phyloP scores from a whole-genome alignment of 2,113 vertebrate species.

The Aviceda subcristata region DNA sequence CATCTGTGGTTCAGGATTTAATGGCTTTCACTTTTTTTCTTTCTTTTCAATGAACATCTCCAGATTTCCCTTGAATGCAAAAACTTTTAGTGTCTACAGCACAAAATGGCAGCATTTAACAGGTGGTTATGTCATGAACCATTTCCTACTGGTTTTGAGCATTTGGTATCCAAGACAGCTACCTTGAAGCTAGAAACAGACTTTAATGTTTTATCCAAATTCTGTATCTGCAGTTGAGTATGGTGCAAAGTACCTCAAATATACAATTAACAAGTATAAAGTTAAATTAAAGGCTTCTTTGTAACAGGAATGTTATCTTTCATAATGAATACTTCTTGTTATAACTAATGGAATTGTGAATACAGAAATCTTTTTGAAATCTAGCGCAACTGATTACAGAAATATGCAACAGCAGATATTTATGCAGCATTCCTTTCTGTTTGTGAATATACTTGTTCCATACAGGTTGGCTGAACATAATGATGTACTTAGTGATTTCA shows the following conservation, averaged over 20 bases:
- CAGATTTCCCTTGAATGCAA: background rate
- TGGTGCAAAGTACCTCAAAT: background rate
- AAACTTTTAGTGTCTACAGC: background rate
- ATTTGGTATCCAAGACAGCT: background rate
- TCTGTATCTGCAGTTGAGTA: background rate
- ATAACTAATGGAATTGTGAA: background rate
- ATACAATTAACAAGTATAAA: background rate
- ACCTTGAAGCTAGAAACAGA: background rate
- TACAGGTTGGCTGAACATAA: background rate
- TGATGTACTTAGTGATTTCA: background rate
- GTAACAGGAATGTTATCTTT: background rate
- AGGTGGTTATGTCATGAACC: background rate
- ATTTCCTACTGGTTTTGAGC: background rate
- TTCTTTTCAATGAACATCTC: background rate
- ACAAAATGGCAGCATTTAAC: background rate
- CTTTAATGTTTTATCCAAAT: background rate
- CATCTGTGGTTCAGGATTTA: background rate
- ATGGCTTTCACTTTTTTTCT: background rate
- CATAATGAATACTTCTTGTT: background rate
- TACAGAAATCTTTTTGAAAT: background rate
- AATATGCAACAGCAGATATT: background rate
- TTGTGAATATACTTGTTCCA: background rate
- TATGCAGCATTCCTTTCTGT: background rate
- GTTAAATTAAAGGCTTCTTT: background rate
- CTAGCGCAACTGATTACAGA: background rate